A percentile compares a stretch with the other conserved stretches of the same genome.
phyloP scores from a whole-genome alignment of 2,888 invertebrate genomes.

The Alentia gelatinosa region DNA sequence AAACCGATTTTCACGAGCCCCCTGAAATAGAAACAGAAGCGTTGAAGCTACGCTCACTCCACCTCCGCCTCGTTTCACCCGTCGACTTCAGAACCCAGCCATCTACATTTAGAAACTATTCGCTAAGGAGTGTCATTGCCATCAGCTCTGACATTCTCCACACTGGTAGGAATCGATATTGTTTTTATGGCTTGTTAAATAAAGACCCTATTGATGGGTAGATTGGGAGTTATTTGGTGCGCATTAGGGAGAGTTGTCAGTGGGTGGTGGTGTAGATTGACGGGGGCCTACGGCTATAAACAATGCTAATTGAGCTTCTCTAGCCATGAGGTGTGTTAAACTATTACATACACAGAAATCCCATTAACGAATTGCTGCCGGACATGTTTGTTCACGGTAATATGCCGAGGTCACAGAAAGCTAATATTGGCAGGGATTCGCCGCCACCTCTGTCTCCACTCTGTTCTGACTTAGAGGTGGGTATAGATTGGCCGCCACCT shows the following conservation, averaged over 20 bases:
- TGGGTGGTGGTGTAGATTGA: neutral
- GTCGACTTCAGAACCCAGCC: neutral
- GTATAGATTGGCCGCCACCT: too few relatives aligned
- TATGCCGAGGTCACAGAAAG: too few relatives aligned
- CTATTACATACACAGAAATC: neutral
- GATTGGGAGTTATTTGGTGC: neutral
- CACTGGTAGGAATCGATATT: neutral
- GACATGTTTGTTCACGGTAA: neutral
- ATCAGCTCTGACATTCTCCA: neutral
- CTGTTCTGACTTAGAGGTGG: too few relatives aligned
- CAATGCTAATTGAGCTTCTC: neutral
- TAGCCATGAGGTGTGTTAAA: neutral
- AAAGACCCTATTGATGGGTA: neutral
- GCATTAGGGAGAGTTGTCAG: neutral
- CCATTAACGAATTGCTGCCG: neutral
- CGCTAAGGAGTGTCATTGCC: neutral
- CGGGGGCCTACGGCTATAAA: neutral
- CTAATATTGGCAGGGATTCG: too few relatives aligned
- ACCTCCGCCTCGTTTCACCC: neutral
- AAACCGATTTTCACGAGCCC: neutral
- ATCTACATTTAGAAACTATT: neutral
- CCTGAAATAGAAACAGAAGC: neutral
- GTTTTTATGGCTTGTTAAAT: conserved; percentile 7
- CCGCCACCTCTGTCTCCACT: too few relatives aligned
- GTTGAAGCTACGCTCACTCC: neutral